Evolutionary conservation across 2,797 vertebrate species (phyloP).

Genomic region (Mormyrus proboscirostris): DNA sequence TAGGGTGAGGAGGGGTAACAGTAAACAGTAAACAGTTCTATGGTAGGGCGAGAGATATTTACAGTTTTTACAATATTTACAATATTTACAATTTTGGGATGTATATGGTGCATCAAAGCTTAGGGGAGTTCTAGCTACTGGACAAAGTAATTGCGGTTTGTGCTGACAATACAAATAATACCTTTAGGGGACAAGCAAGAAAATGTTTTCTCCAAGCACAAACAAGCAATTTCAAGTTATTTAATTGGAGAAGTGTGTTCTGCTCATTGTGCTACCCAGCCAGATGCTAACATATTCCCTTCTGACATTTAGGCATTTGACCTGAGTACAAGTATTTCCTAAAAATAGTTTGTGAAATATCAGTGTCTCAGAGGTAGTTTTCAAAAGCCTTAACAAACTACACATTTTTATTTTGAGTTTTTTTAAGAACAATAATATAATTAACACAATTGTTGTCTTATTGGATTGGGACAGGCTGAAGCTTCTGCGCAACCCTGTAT

Average conservation of each 20-base stretch:
- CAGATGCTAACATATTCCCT: background rate
- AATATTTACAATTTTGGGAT: too few relatives aligned
- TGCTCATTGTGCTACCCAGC: background rate
- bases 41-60: too few relatives aligned
- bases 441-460: background rate
- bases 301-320: background rate
- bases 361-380: background rate
- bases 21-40: too few relatives aligned
- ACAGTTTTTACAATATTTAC: too few relatives aligned
- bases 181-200: background rate
- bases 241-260: slow-evolving; percentile 1
- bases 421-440: background rate
- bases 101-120: background rate
- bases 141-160: background rate
- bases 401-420: background rate
- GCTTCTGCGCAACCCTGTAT: background rate
- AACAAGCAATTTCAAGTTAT: background rate
- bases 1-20: too few relatives aligned
- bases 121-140: background rate
- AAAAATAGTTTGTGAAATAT: background rate
- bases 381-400: background rate
- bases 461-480: background rate
- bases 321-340: background rate
- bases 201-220: slow-evolving; percentile 1
- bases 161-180: slow-evolving; percentile 11